A percentile compares a stretch with the other conserved stretches of the same genome.
Evolutionary conservation across 2,113 vertebrate species (phyloP).

Genomic region (Menura novaehollandiae): DNA sequence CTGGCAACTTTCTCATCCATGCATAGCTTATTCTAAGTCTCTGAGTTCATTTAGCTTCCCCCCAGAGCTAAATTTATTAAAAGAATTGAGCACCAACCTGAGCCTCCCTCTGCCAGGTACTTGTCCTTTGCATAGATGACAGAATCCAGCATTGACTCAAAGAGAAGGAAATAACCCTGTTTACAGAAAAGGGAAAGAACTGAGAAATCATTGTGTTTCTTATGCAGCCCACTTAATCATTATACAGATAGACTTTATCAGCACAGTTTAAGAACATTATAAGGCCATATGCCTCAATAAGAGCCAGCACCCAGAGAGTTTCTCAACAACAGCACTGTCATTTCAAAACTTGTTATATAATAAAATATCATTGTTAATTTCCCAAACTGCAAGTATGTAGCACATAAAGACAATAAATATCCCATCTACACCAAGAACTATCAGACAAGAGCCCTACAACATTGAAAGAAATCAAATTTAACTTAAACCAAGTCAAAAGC

Average conservation of each 20-base stretch:
- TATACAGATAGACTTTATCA: neutral
- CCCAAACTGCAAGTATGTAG: neutral
- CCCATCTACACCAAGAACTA: neutral
- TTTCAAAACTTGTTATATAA: neutral
- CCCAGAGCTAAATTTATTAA: constrained; percentile 55
- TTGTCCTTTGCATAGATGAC: constrained; percentile 89
- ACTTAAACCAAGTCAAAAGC: neutral
- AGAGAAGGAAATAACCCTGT: constrained; percentile 96
- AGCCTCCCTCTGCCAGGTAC: constrained; percentile 86
- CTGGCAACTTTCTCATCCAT: constrained; percentile 63
- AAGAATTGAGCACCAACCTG: constrained; percentile 78
- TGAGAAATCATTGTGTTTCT: neutral
- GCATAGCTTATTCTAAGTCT: constrained; percentile 58
- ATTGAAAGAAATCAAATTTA: neutral
- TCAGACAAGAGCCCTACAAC: neutral
- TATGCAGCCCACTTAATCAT: neutral
- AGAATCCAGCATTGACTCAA: constrained; percentile 97
- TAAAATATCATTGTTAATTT: neutral
- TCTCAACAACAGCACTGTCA: neutral
- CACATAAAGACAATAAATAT: neutral
- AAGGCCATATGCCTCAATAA: neutral
- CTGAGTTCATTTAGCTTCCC: constrained; percentile 38
- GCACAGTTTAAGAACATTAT: neutral
- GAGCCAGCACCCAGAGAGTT: neutral
- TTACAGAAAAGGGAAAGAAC: neutral